These are phyloP conservation scores for Phalacrocorax aristotelis DNA, from an alignment of 2,113 vertebrate species.

Conservation along the genomic window DNA sequence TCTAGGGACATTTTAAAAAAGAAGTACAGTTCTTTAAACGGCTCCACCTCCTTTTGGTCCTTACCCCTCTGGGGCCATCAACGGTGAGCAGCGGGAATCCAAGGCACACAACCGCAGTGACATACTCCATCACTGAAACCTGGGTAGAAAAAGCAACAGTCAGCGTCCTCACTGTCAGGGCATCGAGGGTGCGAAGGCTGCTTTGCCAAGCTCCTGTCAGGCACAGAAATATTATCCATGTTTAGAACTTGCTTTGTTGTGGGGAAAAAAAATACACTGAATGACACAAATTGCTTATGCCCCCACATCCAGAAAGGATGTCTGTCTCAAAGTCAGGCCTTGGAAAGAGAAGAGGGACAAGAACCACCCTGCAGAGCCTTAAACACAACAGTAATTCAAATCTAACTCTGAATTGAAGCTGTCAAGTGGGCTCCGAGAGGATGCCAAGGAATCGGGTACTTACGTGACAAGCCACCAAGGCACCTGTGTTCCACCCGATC, in stretches of 20 bases:
- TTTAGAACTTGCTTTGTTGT: neutral
- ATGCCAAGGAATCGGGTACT: slow-evolving; percentile 23
- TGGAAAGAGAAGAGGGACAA: neutral
- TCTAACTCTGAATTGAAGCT: neutral
- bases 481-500: slow-evolving; percentile 95
- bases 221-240: neutral
- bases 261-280: accelerated
- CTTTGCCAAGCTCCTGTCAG: neutral
- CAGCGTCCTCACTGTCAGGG: neutral
- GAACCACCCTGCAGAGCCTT: accelerated
- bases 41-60: neutral
- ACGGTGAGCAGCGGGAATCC: slow-evolving; percentile 92
- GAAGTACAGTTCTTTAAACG: neutral
- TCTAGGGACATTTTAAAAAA: neutral
- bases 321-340: neutral
- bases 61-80: slow-evolving; percentile 93
- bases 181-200: accelerated
- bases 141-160: slow-evolving; percentile 10
- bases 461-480: slow-evolving; percentile 94
- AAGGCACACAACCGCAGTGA: slow-evolving; percentile 93
- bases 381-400: accelerated
- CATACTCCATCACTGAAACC: slow-evolving; percentile 94
- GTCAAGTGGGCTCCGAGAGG: neutral
- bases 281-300: neutral
- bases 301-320: accelerated